These are phyloP conservation scores for Spodoptera littoralis DNA, from an alignment of 2,888 invertebrate species.

Conservation along the genomic window DNA sequence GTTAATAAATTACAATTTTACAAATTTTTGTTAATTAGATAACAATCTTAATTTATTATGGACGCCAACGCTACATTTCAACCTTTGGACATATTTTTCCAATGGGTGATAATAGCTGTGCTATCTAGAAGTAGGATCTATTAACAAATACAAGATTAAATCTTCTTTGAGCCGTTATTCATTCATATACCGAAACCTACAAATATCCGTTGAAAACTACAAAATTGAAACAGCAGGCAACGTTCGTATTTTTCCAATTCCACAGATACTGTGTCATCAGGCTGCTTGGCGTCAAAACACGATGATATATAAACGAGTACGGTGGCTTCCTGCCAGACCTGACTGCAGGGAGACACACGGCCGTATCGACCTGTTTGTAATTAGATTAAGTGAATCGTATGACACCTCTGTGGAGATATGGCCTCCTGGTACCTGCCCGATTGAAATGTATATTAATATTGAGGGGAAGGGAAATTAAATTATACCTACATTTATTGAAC, in stretches of 20 bases:
- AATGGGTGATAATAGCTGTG: too few relatives aligned
- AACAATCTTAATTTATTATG: too few relatives aligned
- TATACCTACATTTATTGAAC: too few relatives aligned
- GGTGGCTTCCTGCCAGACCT: conserved; percentile 82
- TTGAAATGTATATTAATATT: neutral
- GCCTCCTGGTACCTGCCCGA: conserved; percentile 13
- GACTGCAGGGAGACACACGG: conserved; percentile 66
- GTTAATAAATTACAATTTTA: too few relatives aligned
- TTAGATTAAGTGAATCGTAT: conserved; percentile 44
- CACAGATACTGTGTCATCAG: conserved; percentile 68
- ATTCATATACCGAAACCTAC: neutral
- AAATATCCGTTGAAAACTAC: conserved; percentile 22
- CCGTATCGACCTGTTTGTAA: conserved; percentile 35
- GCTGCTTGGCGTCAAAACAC: conserved; percentile 81
- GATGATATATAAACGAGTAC: conserved; percentile 81
- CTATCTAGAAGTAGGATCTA: too few relatives aligned
- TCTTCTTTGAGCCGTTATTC: too few relatives aligned
- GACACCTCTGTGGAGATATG: conserved; percentile 24
- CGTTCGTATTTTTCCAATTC: conserved; percentile 67
- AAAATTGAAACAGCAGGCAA: conserved; percentile 30
- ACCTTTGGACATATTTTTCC: too few relatives aligned
- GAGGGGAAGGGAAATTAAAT: too few relatives aligned
- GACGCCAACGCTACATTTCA: too few relatives aligned
- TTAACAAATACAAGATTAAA: too few relatives aligned
- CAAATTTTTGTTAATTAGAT: too few relatives aligned